Conservation (phyloP, 2,888 invertebrate genomes). For the Augiades crinisus region DNA sequence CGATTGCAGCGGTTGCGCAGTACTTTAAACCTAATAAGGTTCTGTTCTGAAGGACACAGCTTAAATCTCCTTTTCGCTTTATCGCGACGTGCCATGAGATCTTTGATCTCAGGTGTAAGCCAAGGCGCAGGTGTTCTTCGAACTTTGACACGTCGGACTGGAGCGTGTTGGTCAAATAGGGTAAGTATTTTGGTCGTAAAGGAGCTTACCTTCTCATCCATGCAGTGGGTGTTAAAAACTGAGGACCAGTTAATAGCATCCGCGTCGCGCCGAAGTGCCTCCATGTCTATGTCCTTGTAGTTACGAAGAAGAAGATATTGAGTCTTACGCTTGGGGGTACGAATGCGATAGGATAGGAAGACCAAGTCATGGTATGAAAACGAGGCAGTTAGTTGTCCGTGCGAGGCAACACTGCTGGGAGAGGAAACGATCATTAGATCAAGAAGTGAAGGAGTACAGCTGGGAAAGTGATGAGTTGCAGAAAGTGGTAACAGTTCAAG, state of each 20-base stretch:
- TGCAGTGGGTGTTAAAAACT: no score
- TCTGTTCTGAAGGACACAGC: not conserved
- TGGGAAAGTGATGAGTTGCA: no score
- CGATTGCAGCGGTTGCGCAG: no score
- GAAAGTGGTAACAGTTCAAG: not conserved
- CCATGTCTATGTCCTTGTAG: no score
- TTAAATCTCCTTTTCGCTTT: no score
- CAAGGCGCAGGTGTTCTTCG: not conserved
- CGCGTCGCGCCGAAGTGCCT: not conserved
- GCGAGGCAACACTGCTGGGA: no score
- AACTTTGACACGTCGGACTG: not conserved
- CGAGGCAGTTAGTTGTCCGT: no score
- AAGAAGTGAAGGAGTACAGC: no score
- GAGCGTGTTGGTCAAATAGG: not conserved
- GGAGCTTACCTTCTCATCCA: not conserved
- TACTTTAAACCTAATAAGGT: no score
- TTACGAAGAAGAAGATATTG: constrained; percentile 2
- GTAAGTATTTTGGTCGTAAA: not conserved
- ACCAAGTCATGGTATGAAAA: no score
- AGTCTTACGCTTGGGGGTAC: not conserved
- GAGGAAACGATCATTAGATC: no score
- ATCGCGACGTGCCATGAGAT: not conserved
- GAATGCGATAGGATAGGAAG: not conserved
- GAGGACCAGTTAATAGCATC: not conserved
- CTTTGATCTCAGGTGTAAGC: not conserved